Base-by-base conservation (phyloP, 2,113 vertebrate species). In the Spea bombifrons region DNA sequence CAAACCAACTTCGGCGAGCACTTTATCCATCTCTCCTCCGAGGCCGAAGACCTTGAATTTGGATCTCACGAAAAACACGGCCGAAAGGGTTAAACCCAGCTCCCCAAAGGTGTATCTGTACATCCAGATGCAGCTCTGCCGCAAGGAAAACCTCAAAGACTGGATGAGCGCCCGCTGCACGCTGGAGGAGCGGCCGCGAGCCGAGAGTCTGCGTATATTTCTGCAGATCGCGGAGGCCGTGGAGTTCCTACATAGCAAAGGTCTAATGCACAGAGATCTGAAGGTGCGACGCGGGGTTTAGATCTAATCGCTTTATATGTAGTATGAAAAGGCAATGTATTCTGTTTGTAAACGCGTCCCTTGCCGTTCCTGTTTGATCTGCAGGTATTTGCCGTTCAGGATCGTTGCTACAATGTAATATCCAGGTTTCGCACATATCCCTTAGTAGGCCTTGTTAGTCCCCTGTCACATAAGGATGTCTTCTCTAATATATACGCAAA, bases 51-150 rank as follows among this genome's bases (percentile, higher is more conserved):
- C 94, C 5, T 90, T 98, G 55, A 90, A 90, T 67, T 84, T 98
- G 86, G 94, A 92, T 70, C 85, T 94, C 66, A 88, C 89, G 71
- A 92, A 86, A 88, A 87, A 85, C 81, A 77, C 80, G 13, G 5
- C 78, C 5, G 87, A 85, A 77, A 91, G 87, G 15, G 85, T 89
- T 30, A 91, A 96, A 45, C 89, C 91, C 76, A 88, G 91, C 12
- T 97, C 96, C 0, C 97, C 97, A 0, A 98, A 98, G 86, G 95
- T 99, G 55, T 98, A 98, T 82, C 91, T 99, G 79, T 99, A 99
- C 87, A 99, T 99, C 81, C 97, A 99, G 89, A 99, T 99, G 97
- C 97, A 99, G 87, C 94, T 99, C 57, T 99, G 97, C 86, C 82
- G 96, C 63, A 99, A 99, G 80, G 97, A 99, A 86, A 99, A 97